Conservation (phyloP, 2,797 vertebrate genomes). For the Dicrostonyx torquatus region DNA sequence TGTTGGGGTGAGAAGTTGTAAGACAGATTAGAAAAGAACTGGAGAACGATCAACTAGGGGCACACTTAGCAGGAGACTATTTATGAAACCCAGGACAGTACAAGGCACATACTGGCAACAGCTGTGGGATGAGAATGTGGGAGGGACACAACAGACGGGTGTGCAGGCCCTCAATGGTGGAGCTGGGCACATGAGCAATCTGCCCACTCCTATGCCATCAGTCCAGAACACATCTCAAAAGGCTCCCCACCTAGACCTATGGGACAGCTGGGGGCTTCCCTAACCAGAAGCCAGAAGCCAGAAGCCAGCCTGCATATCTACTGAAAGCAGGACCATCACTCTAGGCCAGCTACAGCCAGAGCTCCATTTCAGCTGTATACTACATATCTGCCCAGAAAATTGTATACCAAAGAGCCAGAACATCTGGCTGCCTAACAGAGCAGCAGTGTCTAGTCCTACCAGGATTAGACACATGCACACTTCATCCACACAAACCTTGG, state of each 20-base stretch:
- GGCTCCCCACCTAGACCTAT: not conserved
- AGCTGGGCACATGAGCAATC: not conserved
- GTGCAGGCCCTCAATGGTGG: not conserved
- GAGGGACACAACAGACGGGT: too few species aligned
- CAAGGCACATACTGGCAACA: not conserved
- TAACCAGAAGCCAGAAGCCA: too few species aligned
- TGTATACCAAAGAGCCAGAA: not conserved
- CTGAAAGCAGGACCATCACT: not conserved
- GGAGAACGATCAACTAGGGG: not conserved
- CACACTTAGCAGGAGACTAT: not conserved
- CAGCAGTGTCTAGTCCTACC: not conserved
- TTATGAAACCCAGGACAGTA: not conserved
- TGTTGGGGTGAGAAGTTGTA: accelerated
- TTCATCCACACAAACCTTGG: not conserved
- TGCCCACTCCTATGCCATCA: not conserved
- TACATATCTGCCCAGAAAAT: not conserved
- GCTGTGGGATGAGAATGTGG: not conserved
- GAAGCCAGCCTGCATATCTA: not conserved
- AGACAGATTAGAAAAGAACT: too few species aligned
- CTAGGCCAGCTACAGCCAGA: not conserved
- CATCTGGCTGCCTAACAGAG: not conserved
- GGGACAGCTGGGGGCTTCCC: not conserved
- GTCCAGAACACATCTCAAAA: not conserved
- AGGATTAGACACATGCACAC: not conserved
- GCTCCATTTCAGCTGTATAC: not conserved